Base-by-base conservation (phyloP, 2,797 vertebrate species). In the Girardinus metallicus region DNA sequence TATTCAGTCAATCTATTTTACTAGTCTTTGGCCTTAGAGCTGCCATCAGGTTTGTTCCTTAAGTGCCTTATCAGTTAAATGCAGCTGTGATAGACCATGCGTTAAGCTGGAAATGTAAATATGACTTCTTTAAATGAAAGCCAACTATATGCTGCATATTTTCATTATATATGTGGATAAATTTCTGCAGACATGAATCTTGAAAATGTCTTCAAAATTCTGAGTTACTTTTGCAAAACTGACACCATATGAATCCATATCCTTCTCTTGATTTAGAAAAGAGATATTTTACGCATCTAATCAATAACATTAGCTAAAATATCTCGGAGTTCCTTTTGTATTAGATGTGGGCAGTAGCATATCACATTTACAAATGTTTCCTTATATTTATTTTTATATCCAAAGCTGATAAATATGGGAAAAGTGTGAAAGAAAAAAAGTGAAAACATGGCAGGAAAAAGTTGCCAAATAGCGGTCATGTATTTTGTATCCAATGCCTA, bases 1-100 rank as follows among this genome's bases (percentile, higher is more conserved):
- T 95, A 94, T 94, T 93, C 88, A 93, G 91, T 94, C 93, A 93
- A 95, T 96, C 95, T 94, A 88, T 93, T 95, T 95, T 89, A 91
- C 91, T 92, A 86, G 90, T 94, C 89, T 93, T 91, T 94, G 93
- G 94, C 95, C 89, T 95, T 88, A 85, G 72, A 84, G 89, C 93
- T 93, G 89, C 92, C 89, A 93, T 92, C 92, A 91, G 89, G 91
- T 93, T 91, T 90, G 92, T 94, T 93, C 88, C 94, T 94, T 94
- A 93, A 94, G 91, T 89, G 91, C 80, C 92, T 95, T 95, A 96
- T 95, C 95, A 94, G 94, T 95, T 93, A 90, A 91, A 89, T 91
- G 91, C 93, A 93, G 91, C 94, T 91, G 91, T 86, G 91, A 94
- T 87, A 86, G 84, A 85, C 84, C 78, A 79, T 84, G 83, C 90